phyloP scores from a whole-genome alignment of 2,888 invertebrate genomes.

The Hypercompe scribonia region DNA sequence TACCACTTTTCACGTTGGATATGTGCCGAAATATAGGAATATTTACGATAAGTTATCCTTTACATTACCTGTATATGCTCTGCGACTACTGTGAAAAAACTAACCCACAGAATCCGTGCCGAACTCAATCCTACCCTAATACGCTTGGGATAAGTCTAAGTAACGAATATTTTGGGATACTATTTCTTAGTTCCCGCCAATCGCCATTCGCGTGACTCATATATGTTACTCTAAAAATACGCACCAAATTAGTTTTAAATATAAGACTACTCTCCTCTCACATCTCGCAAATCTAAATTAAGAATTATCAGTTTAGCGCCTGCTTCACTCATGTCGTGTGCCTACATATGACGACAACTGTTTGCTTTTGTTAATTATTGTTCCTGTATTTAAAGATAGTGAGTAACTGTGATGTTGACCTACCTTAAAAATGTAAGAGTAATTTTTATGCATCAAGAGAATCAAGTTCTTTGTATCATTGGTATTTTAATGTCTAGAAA shows the following conservation, averaged over 20 bases:
- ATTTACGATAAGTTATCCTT: not conserved
- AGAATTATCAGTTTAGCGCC: slow-evolving; percentile 67
- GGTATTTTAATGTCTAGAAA: not conserved
- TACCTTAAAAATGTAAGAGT: slow-evolving; percentile 71
- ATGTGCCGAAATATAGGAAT: not conserved
- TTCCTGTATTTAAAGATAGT: slow-evolving; percentile 28
- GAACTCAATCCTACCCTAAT: slow-evolving; percentile 3
- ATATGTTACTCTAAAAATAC: slow-evolving; percentile 56
- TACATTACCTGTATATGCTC: not conserved
- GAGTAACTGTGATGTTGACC: slow-evolving; percentile 62
- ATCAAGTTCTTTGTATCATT: slow-evolving; percentile 16
- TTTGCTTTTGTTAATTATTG: slow-evolving; percentile 48
- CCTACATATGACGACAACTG: slow-evolving; percentile 45
- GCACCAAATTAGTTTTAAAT: slow-evolving; percentile 61
- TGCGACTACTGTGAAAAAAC: not conserved
- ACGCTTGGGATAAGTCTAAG: not conserved
- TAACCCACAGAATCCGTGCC: not conserved
- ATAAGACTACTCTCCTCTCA: slow-evolving; percentile 52
- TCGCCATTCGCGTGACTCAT: slow-evolving; percentile 49
- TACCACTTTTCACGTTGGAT: not conserved
- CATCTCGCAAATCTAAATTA: slow-evolving; percentile 66
- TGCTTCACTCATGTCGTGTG: slow-evolving; percentile 60
- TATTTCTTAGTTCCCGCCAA: slow-evolving; percentile 27
- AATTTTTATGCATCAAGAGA: slow-evolving; percentile 36
- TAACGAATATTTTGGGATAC: slow-evolving; percentile 32